Evolutionary conservation across 2,888 invertebrate genomes (phyloP).

Genomic region (Lymantria dispar): DNA sequence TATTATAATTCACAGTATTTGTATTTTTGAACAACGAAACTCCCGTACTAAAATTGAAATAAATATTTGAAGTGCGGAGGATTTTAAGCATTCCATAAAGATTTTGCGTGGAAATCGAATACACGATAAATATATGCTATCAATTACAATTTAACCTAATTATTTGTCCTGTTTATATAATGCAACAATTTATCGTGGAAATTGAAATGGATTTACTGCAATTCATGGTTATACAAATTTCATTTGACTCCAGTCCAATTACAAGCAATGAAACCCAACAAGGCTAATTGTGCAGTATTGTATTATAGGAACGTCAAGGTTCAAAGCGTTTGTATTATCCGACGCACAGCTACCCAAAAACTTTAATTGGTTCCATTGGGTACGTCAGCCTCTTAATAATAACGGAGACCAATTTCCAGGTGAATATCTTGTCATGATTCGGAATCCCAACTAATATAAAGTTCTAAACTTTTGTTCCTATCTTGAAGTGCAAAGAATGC

Average conservation of each 20-base stretch:
- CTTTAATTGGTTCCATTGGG: slow-evolving; percentile 50
- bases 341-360: slow-evolving; percentile 29
- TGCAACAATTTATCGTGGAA: no score
- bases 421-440: slow-evolving; percentile 4
- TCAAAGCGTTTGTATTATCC: slow-evolving; percentile 23
- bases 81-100: no score
- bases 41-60: no score
- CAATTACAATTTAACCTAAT: no score
- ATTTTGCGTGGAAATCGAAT: no score
- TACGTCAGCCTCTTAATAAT: slow-evolving; percentile 15
- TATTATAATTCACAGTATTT: no score
- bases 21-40: no score
- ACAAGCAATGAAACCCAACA: slow-evolving; percentile 11
- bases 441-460: slow-evolving; percentile 5
- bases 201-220: no score
- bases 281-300: slow-evolving; percentile 25
- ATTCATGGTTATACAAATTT: neutral
- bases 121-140: no score
- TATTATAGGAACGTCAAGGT: slow-evolving; percentile 13
- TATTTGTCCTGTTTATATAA: no score
- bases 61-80: no score
- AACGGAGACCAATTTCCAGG: slow-evolving; percentile 15
- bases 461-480: neutral
- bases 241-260: neutral
- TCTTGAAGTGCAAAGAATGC: neutral